phyloP scores from a whole-genome alignment of 2,113 vertebrate genomes.

The Dicentrarchus labrax region DNA sequence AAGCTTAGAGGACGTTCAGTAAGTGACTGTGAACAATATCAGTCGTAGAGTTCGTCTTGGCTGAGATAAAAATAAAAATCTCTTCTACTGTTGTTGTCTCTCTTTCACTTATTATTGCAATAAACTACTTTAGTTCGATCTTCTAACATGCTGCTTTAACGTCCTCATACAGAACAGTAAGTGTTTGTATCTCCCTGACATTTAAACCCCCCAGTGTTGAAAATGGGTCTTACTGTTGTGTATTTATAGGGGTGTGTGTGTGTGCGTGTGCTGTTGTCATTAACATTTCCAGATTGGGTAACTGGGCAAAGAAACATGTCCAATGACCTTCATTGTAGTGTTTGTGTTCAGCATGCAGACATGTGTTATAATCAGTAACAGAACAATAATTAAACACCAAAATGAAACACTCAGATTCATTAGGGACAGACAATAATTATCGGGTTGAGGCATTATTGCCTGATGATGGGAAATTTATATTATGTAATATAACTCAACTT shows the following conservation, averaged over 20 bases:
- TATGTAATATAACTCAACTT: too few species aligned
- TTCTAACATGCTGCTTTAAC: background rate
- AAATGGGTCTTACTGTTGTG: background rate
- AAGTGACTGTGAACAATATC: too few species aligned
- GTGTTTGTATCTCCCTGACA: conserved; percentile 11
- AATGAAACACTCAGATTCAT: background rate
- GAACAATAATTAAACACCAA: background rate
- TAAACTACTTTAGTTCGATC: too few species aligned
- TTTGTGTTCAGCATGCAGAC: background rate
- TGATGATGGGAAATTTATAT: too few species aligned
- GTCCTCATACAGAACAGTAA: background rate
- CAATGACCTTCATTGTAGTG: conserved; percentile 16
- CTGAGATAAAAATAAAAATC: too few species aligned
- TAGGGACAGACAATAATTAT: too few species aligned
- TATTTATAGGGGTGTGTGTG: conserved; percentile 41
- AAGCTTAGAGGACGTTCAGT: too few species aligned
- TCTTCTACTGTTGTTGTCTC: too few species aligned
- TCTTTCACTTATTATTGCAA: too few species aligned
- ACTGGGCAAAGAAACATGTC: background rate
- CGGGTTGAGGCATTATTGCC: too few species aligned
- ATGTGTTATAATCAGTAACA: background rate
- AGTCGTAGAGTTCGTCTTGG: too few species aligned
- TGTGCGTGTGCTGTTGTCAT: conserved; percentile 1
- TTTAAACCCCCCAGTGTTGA: conserved; percentile 21
- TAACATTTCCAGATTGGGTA: conserved; percentile 1